A percentile compares a stretch with the other conserved stretches of the same genome.
Conservation (phyloP, 2,888 invertebrate genomes). For the Drosophila buzzatii region DNA sequence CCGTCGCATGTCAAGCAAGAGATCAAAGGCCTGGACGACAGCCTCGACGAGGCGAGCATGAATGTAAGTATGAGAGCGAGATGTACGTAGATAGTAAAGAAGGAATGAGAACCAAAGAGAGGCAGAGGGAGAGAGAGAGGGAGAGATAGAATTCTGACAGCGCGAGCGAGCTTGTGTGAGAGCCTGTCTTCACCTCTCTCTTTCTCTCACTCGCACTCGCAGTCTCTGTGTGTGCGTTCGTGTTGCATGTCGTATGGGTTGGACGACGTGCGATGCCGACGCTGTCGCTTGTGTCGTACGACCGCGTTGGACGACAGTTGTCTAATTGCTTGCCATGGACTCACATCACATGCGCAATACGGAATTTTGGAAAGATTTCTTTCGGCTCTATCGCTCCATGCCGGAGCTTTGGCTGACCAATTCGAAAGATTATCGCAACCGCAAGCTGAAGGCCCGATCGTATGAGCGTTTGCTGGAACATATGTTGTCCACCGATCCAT, state of each 20-base stretch:
- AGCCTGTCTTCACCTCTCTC: neutral
- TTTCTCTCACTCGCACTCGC: neutral
- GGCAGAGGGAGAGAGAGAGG: neutral
- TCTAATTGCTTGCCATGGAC: slow-evolving; percentile 34
- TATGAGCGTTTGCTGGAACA: slow-evolving; percentile 43
- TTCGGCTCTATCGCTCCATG: slow-evolving; percentile 63
- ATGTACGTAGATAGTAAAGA: too few relatives aligned
- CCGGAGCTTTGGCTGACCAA: slow-evolving; percentile 60
- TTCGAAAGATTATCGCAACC: slow-evolving; percentile 55
- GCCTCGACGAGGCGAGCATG: slow-evolving; percentile 59
- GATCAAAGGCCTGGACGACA: slow-evolving; percentile 42
- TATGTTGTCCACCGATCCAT: slow-evolving; percentile 37
- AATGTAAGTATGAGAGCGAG: slow-evolving; percentile 46
- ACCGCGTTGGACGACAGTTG: slow-evolving; percentile 52
- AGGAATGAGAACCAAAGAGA: neutral
- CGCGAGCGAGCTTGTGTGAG: neutral
- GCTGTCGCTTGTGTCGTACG: slow-evolving; percentile 31
- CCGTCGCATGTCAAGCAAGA: slow-evolving; percentile 20
- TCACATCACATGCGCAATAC: slow-evolving; percentile 50
- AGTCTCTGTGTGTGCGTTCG: neutral
- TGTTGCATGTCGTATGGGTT: slow-evolving; percentile 17
- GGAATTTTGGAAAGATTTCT: slow-evolving; percentile 55
- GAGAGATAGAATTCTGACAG: neutral
- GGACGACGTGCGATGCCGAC: slow-evolving; percentile 12
- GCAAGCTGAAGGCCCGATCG: slow-evolving; percentile 40